Evolutionary conservation across 1,140 invertebrate genomes (phyloP), one percentile per base, ranked within the genome.

Genomic region (Brevipalpus yothersi): DNA sequence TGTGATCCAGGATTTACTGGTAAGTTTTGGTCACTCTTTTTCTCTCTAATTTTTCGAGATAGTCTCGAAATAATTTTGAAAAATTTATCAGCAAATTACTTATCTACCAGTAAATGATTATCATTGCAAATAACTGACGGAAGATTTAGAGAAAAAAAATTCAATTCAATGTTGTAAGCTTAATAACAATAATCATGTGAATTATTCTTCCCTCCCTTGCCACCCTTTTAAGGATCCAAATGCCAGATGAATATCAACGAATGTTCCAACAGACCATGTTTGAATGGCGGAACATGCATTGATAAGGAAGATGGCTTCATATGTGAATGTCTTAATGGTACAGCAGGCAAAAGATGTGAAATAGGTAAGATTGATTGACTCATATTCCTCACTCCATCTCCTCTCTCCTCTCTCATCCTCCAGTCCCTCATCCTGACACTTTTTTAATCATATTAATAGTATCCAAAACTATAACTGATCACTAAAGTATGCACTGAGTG

Each of bases 201-300:
- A 45, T 13, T n/a, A n/a, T n/a, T n/a, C 12, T 45, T 45, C 12
- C 10, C 43, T 45, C 12, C 43, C 42, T 11, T 11, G 0, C 15
- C 15, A 1, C 15, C 2, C 43, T 45, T 10, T 45, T 4, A 45
- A 0, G 90, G 89, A n/a, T 76, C 78, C 53, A 73, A 89, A 0
- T 93, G 89, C 67, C 84, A 92, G 69, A 82, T 81, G 1, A 81
- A 93, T 72, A 86, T 93, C 68, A 85, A 96, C 70, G 90, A 64
- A 42, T 93, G 58, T 39, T 39, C 23, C 13, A 51, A 43, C 0
- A 72, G 74, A 51, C 90, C 90, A 0, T 96, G 91, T 70, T 69
- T 58, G 8, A 19, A 67, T 53, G 63, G 60, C 64, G 70, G 62
- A 10, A 53, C 65, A 21, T 70, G 69, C 65, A 63, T 64, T n/a